A percentile compares a stretch with the other conserved stretches of the same genome.
Evolutionary conservation across 2,888 invertebrate genomes (phyloP).

Genomic region (Coelopa pilipes): DNA sequence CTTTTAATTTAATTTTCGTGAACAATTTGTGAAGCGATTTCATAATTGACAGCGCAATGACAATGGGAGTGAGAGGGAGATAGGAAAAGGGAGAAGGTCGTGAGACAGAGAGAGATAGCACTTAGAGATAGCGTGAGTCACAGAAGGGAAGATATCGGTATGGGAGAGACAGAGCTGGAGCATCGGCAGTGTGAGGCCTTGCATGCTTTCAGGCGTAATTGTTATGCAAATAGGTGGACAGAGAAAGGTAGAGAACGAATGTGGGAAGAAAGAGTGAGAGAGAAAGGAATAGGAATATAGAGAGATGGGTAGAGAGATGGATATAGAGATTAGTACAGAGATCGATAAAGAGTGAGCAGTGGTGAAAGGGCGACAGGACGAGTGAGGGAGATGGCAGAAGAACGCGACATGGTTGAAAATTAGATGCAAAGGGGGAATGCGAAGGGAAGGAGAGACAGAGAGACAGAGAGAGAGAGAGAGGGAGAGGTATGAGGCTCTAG

Average conservation of each 20-base stretch:
- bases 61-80: slow-evolving; percentile 26
- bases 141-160: neutral
- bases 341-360: neutral
- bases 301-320: neutral
- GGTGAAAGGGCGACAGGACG: too few species aligned
- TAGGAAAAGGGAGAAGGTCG: too few species aligned
- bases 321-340: too few species aligned
- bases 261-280: neutral
- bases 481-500: neutral
- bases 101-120: too few species aligned
- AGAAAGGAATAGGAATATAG: neutral
- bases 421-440: too few species aligned
- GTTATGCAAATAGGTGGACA: slow-evolving; percentile 3
- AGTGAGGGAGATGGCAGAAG: too few species aligned
- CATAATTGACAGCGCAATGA: slow-evolving; percentile 45
- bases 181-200: neutral
- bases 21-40: slow-evolving; percentile 47
- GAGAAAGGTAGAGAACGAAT: neutral
- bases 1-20: slow-evolving; percentile 48
- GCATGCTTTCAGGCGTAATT: slow-evolving; percentile 21
- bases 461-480: too few species aligned
- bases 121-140: neutral
- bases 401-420: too few species aligned
- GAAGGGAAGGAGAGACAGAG: too few species aligned
- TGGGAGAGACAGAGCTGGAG: neutral